Base-by-base conservation (phyloP, 1,140 invertebrate species). In the Bombus vancouverensis region DNA sequence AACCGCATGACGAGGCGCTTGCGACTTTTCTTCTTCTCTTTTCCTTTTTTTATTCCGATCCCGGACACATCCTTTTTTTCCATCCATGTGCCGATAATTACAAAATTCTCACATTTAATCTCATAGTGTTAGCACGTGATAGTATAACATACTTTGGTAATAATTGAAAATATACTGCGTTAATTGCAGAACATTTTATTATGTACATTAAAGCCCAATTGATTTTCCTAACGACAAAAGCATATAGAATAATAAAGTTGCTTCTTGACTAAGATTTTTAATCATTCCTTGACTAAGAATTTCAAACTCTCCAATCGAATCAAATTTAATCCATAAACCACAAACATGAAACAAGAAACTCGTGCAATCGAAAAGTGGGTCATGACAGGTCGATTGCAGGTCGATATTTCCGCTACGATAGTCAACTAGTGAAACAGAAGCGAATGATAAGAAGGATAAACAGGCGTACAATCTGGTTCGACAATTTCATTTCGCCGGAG, bases 1-100 rank as follows among this genome's bases (percentile, higher is more conserved):
- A 77, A 89, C 83, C 86, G 81, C 90, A 89, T 93, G 92, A 93
- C 91, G 88, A 81, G 68, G 66, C 66, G 18, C 32, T 37, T 25
- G 9, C 34, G 66, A 68, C 22, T 22, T 68, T 77, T 86, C 86
- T 86, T 81, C 87, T 88, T 88, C 39, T 66, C 80, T 84, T 8
- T 12, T 1, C 18, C 18, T 22, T 22, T 9, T 53, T 53, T 53
- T 53, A 53, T 53, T 53, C 6, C 47, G 5, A 22, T 53, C 47
- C 47, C 18, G 18, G 47, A 22, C 66, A 4, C 18, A 22, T 22
- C 2, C 4, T 25, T 8, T 68, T 15, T 34, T 1, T 62, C 25
- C 81, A 39, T 25, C 68, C 68, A 28, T 12, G 22, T 37, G 34
- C 0, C 68, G 22, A 39, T 39, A 71, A 25, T 39, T 39, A 28